Percentiles rank a stretch among this genome's conserved stretches.
Conservation (phyloP, 1,140 invertebrate genomes). For the Agrypnia vestita region DNA sequence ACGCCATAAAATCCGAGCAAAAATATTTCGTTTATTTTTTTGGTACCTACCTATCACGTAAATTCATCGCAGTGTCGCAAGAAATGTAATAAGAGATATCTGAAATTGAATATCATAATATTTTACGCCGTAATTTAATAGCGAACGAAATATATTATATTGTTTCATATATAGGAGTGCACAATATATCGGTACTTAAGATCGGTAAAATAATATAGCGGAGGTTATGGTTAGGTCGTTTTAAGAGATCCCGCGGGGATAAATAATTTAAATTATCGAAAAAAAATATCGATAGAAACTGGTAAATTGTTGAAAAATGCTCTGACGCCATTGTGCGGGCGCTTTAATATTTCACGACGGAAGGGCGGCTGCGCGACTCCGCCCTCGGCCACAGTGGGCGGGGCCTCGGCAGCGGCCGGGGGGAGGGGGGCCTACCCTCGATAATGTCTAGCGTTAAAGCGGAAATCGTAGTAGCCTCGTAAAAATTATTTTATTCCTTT, state of each 20-base stretch:
- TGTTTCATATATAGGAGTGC: not conserved
- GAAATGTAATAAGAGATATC: conserved; percentile 2
- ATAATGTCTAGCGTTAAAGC: conserved; percentile 7
- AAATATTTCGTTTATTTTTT: conserved; percentile 12
- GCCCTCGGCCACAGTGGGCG: conserved; percentile 56
- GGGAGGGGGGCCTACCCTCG: conserved; percentile 9
- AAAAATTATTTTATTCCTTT: conserved; percentile 25
- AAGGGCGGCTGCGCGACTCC: conserved; percentile 64
- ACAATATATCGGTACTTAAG: no score
- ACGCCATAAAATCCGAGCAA: conserved; percentile 43
- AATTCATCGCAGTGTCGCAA: not conserved
- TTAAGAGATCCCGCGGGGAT: no score
- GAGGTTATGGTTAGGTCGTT: not conserved
- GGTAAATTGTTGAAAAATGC: not conserved
- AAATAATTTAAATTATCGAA: no score
- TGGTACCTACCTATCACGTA: not conserved
- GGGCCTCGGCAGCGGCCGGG: not conserved
- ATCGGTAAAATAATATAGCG: not conserved
- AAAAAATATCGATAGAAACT: not conserved
- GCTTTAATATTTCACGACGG: conserved; percentile 21
- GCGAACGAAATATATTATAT: not conserved
- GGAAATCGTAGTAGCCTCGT: not conserved
- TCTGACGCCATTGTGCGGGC: conserved; percentile 9
- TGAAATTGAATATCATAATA: no score
- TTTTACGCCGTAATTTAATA: no score